Evolutionary conservation across 2,888 invertebrate species (phyloP), one percentile per base, ranked within the genome.

Genomic region (Temnothorax unifasciatus): DNA sequence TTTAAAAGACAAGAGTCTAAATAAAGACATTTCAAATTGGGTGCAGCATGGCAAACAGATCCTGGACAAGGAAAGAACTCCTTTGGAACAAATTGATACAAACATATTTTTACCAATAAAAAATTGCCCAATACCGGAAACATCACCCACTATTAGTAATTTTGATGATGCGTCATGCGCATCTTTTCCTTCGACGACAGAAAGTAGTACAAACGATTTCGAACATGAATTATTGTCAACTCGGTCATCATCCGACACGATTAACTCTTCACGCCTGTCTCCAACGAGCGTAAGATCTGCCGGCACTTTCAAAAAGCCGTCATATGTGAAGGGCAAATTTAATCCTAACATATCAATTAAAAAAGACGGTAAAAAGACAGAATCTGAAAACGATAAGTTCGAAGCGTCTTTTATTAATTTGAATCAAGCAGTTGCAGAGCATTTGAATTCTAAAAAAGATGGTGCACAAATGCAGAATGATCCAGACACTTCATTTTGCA

Each of bases 401-500:
- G 68, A 50, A 68, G 0, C 0, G 0, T 68, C 47, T 68, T 29
- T 50, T 50, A 13, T n/a, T 50, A 69, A 50, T 2, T 69, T 69
- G 3, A 69, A 69, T 50, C 9, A 50, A 69, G 50, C 29, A n/a
- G 68, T 69, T n/a, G 0, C 1, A 29, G n/a, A 69, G 11, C 50
- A 69, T 69, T 50, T 69, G 0, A 69, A 69, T 5, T 50, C 18
- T 29, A 29, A 69, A 69, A 69, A 47, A 50, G 4, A 50, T 34
- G 44, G 2, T 68, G n/a, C 11, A n/a, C 66, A 68, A 69, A 6
- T 69, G 18, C 29, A 50, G n/a, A 50, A 69, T 50, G 68, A 69
- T 69, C 29, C 18, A 69, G 68, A 69, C 4, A n/a, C 50, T 47
- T 29, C 1, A 25, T 69, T 69, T 69, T 69, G 68, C 3, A 69